Conservation (phyloP, 2,797 vertebrate species). For the Sorex maritimensis region DNA sequence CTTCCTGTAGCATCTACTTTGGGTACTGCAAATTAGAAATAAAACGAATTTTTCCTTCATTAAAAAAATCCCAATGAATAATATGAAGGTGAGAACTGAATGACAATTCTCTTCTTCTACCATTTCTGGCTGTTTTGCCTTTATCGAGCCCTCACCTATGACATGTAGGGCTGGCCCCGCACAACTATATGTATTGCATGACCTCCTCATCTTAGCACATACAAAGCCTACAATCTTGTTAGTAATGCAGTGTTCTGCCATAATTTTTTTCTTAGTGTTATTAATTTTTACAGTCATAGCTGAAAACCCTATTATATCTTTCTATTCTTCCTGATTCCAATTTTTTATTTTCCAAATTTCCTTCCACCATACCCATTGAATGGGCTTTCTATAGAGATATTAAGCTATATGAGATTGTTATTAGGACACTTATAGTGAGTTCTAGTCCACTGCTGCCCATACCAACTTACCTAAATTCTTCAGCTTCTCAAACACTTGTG, state of each 20-base stretch:
- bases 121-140: background rate
- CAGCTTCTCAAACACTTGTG: background rate
- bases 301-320: background rate
- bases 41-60: background rate
- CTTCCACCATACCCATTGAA: background rate
- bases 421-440: background rate
- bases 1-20: background rate
- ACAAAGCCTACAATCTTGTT: background rate
- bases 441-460: background rate
- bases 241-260: background rate
- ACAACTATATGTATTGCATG: background rate
- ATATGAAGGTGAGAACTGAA: background rate
- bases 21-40: conserved; percentile 17
- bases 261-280: background rate
- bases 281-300: background rate
- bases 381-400: background rate
- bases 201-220: background rate
- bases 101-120: background rate
- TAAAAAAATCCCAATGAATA: background rate
- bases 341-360: background rate
- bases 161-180: background rate
- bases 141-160: background rate
- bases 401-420: background rate
- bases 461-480: background rate
- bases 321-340: background rate